Conservation (phyloP, 2,888 invertebrate species). For the Eumacrocentrus americanus region DNA sequence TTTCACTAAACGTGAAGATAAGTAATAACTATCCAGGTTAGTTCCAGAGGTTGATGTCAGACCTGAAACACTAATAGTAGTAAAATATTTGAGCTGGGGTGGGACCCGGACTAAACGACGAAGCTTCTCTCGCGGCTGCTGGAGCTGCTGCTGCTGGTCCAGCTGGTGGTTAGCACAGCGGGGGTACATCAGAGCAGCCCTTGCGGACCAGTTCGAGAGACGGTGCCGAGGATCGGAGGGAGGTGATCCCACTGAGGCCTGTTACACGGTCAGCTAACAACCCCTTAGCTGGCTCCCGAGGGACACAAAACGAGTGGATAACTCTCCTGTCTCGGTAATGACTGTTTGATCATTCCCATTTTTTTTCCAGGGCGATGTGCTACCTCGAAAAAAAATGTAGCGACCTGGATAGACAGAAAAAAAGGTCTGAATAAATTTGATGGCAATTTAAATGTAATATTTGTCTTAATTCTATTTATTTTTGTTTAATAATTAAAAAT, state of each 20-base stretch:
- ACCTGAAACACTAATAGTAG: constrained; percentile 33
- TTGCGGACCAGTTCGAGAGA: constrained; percentile 18
- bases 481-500: no score
- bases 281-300: constrained; percentile 49
- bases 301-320: constrained; percentile 46
- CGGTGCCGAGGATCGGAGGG: constrained; percentile 26
- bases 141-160: no score
- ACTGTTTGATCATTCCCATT: constrained; percentile 51
- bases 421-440: no score
- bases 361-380: no score
- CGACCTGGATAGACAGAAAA: no score
- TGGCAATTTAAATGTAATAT: no score
- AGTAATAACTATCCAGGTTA: neutral
- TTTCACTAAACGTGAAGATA: neutral
- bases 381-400: no score
- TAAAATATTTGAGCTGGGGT: constrained; percentile 37
- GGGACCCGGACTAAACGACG: constrained; percentile 31
- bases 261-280: constrained; percentile 58
- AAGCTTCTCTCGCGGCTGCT: neutral
- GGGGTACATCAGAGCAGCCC: neutral
- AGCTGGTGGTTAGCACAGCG: no score
- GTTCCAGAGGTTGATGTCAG: no score
- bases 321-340: constrained; percentile 44
- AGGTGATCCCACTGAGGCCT: constrained; percentile 52
- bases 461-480: no score